Conservation (phyloP, 2,113 vertebrate genomes). For the Psammodynastes pulverulentus region DNA sequence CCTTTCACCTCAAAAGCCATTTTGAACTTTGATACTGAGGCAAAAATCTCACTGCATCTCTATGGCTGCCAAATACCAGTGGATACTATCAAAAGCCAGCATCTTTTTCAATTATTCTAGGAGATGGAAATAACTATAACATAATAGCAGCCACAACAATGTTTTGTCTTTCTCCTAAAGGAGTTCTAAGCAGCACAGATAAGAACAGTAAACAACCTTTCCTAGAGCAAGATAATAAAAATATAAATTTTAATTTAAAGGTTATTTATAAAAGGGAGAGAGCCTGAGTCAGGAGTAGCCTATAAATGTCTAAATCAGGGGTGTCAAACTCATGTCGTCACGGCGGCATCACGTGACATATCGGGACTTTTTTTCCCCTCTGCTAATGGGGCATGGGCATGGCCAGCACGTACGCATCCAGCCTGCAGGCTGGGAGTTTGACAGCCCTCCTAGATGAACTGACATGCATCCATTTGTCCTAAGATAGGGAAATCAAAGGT, state of each 20-base stretch:
- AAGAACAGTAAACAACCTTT: neutral
- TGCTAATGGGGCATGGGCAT: no score
- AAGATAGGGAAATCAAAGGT: neutral
- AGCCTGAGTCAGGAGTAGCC: neutral
- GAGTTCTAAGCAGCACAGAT: neutral
- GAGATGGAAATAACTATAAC: neutral
- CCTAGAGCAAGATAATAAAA: neutral
- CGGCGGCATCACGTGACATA: no score
- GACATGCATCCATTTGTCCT: neutral
- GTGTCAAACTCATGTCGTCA: no score
- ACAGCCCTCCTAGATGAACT: neutral
- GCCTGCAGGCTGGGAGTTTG: no score
- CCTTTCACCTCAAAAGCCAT: neutral
- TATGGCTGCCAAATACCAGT: neutral
- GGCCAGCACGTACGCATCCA: no score
- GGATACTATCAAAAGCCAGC: neutral
- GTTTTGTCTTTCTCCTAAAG: neutral
- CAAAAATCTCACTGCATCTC: neutral
- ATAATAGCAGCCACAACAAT: neutral
- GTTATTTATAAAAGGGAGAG: neutral
- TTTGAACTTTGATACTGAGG: neutral
- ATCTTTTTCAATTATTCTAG: neutral
- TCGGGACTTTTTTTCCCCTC: no score
- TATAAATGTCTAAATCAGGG: neutral
- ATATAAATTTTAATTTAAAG: neutral